Evolutionary conservation across 1,140 invertebrate genomes (phyloP), one percentile per base, ranked within the genome.

Genomic region (Plectus sambesii): DNA sequence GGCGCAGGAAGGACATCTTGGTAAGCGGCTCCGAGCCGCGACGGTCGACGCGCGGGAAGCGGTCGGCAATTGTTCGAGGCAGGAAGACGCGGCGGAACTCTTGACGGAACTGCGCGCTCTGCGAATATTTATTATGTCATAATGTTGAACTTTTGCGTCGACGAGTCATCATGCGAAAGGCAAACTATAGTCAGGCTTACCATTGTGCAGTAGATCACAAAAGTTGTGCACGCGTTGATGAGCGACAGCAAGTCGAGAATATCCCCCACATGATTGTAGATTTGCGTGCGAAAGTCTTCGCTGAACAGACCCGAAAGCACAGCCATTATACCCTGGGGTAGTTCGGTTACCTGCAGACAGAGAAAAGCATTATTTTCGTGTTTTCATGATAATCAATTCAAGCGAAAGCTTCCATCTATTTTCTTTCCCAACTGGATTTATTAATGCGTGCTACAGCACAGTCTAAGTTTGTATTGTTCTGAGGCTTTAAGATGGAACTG

Each of bases 191-290:
- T 51, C 27, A 39, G 3, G 51, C 55, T 59, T 42, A 68, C 63
- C 64, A 67, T 67, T 15, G 52, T 48, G 39, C 65, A 68, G 52
- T 67, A 67, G 25, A 67, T 69, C 38, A 67, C 55, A 49, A 67
- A 67, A 5, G 62, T 54, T 1, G 58, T 62, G 46, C 63, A 69
- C 2, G 66, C 52, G 22, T 53, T 53, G 41, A 53, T 66, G 5
- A 67, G 39, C 3, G 63, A 64, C 15, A 67, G 47, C n/a, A 67
- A 53, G 38, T 67, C 64, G 12, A 67, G 52, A 38, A 67, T 59
- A 33, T 67, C 64, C n/a, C 60, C 61, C 15, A 61, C n/a, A 37
- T 41, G 49, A 30, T 62, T 62, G 23, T 58, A 61, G 9, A 61
- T 38, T n/a, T 57, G 26, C 12, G 35, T 22, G 22, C 50, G 22